Evolutionary conservation across 1,140 invertebrate species (phyloP).

Genomic region (Daktulosphaira vitifoliae): DNA sequence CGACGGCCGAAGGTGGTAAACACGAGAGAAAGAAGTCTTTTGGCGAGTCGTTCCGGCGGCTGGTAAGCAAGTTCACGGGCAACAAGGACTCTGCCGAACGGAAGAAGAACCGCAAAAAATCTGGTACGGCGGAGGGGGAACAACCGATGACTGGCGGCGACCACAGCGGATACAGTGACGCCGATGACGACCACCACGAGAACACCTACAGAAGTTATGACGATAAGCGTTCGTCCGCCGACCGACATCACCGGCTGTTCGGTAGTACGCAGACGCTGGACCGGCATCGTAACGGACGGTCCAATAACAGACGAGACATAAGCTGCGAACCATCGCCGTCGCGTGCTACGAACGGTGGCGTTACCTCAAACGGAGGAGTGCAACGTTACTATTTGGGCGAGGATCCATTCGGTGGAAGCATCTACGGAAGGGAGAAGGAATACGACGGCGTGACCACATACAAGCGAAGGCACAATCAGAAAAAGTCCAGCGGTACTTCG

Average conservation of each 20-base stretch:
- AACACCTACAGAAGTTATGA: slow-evolving; percentile 36
- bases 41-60: slow-evolving; percentile 58
- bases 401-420: slow-evolving; percentile 68
- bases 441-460: slow-evolving; percentile 54
- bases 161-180: slow-evolving; percentile 40
- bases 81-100: slow-evolving; percentile 18
- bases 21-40: slow-evolving; percentile 45
- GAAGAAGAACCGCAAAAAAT: slow-evolving; percentile 34
- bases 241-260: slow-evolving; percentile 32
- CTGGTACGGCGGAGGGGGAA: slow-evolving; percentile 42
- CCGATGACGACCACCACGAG: slow-evolving; percentile 37
- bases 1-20: slow-evolving; percentile 52
- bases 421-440: slow-evolving; percentile 68
- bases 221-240: slow-evolving; percentile 21
- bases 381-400: slow-evolving; percentile 73
- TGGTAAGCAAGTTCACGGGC: slow-evolving; percentile 67
- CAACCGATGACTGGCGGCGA: slow-evolving; percentile 34
- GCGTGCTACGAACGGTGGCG: slow-evolving; percentile 20
- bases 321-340: background rate
- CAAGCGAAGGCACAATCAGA: slow-evolving; percentile 36
- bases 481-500: background rate
- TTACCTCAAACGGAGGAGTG: slow-evolving; percentile 39
- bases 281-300: slow-evolving; percentile 37
- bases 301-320: background rate
- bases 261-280: slow-evolving; percentile 38